These are phyloP conservation scores for Solenopsis fugax DNA, from an alignment of 1,140 invertebrate species.

Conservation along the genomic window DNA sequence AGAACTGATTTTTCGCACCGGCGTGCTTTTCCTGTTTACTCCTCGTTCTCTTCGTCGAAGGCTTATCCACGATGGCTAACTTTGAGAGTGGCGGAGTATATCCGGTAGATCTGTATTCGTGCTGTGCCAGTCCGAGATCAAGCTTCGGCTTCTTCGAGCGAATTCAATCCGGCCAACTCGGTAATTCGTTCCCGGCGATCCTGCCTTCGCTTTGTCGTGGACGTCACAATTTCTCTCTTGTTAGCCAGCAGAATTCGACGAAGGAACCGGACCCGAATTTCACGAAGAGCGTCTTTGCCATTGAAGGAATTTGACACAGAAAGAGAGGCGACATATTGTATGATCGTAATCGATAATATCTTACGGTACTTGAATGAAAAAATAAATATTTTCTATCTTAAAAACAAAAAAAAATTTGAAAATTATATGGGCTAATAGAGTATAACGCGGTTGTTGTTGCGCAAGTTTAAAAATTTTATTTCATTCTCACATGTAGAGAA, in stretches of 20 bases:
- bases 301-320: background rate
- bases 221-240: conserved; percentile 43
- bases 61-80: background rate
- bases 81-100: conserved; percentile 12
- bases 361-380: background rate
- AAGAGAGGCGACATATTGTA: background rate
- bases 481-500: no score
- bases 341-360: background rate
- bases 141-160: conserved; percentile 29
- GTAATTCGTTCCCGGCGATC: conserved; percentile 40
- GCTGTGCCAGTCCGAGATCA: conserved; percentile 36
- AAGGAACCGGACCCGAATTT: conserved; percentile 26
- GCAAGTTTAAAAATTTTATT: no score
- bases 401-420: background rate
- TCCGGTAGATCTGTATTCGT: conserved; percentile 25
- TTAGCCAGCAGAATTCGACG: conserved; percentile 26
- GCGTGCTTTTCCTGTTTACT: conserved; percentile 45
- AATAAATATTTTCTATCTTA: background rate
- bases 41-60: conserved; percentile 19
- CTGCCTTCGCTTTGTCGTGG: conserved; percentile 42
- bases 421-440: no score
- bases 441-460: no score
- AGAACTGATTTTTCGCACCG: background rate
- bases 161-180: conserved; percentile 47
- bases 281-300: background rate